Base-by-base conservation (phyloP, 2,888 invertebrate genomes). In the Spisula solida region DNA sequence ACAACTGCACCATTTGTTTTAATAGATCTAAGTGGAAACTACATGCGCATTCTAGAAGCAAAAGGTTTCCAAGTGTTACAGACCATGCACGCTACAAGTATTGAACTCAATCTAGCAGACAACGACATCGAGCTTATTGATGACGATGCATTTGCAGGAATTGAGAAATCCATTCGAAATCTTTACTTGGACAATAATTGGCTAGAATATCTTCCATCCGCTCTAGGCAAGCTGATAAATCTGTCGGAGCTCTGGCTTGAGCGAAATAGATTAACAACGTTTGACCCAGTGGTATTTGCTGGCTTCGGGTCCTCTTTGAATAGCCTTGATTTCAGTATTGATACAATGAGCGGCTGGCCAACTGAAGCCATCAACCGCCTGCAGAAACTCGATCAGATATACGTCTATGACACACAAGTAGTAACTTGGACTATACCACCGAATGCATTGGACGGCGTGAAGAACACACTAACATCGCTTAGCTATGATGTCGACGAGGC, bases 291-390 rank as follows among this genome's bases (percentile, higher is more conserved):
- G 4, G 10, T 66, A 66, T 66, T 66, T n/a, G 60, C 60, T 25
- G 60, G 60, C 60, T 66, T 66, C 25, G 60, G 60, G 6, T 66
- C 60, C 25, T 66, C 60, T 66, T 66, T 66, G 60, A 66, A 66
- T 25, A n/a, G n/a, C 25, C 25, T 66, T 0, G 60, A 66, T n/a
- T 66, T 66, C 10, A 25, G 60, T 4, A n/a, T 66, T n/a, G 60
- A 66, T n/a, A 25, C n/a, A 5, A 66, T 66, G 60, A 4, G 8
- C 10, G 60, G 1, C 5, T 66, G 60, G 60, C 60, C 60, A 66
- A 66, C 60, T 25, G 60, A 10, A 8, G 60, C 60, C n/a, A 25
- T 66, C 25, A 66, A 66, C 25, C n/a, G 25, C 12, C 10, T 66
- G 12, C 60, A 66, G 2, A 25, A n/a, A n/a, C 60, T 66, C 8